Conservation (phyloP, 2,113 vertebrate species). For the Chrysemys picta region DNA sequence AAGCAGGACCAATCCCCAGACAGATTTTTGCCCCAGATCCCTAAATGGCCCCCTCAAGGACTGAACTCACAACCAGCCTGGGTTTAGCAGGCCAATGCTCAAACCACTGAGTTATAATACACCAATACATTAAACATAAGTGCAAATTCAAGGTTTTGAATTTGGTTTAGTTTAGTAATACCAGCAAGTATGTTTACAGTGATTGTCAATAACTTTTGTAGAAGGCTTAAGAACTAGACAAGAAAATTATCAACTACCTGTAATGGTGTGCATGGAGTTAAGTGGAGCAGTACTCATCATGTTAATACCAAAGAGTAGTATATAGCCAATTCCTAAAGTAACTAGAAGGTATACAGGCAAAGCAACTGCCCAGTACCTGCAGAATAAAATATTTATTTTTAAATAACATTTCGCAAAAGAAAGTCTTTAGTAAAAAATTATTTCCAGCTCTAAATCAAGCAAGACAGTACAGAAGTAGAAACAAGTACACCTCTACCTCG, state of each 20-base stretch:
- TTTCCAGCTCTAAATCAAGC: neutral
- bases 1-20: no score
- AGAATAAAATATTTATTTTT: neutral
- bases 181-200: neutral
- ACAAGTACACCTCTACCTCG: neutral
- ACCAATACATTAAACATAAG: neutral
- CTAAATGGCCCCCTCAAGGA: no score
- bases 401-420: neutral
- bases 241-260: slow-evolving; percentile 79
- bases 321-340: slow-evolving; percentile 72
- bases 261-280: slow-evolving; percentile 89
- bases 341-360: slow-evolving; percentile 91
- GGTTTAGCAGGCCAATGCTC: no score
- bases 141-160: neutral
- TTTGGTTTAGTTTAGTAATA: neutral
- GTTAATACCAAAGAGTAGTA: slow-evolving; percentile 92
- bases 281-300: slow-evolving; percentile 94
- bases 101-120: neutral
- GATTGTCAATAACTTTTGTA: neutral
- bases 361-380: slow-evolving; percentile 94
- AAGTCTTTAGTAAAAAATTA: fast-evolving
- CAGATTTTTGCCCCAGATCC: no score
- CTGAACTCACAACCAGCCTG: no score
- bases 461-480: neutral
- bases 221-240: neutral